Evolutionary conservation across 1,140 invertebrate genomes (phyloP).

Genomic region (Diuraphis noxia): DNA sequence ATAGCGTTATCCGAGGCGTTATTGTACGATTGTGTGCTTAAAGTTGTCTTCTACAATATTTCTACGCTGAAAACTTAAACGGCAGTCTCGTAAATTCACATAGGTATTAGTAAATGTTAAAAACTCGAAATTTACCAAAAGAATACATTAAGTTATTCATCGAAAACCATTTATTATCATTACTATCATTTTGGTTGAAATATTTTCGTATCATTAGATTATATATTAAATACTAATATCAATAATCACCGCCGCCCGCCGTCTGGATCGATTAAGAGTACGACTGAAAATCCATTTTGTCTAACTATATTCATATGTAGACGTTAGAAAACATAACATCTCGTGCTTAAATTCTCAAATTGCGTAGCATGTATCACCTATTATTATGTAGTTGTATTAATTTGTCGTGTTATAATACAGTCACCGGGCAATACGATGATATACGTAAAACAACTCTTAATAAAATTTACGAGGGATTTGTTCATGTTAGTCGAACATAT

Average conservation of each 20-base stretch:
- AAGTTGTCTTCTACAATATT: not conserved
- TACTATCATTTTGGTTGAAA: not conserved
- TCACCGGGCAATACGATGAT: not conserved
- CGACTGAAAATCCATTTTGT: not conserved
- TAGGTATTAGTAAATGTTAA: no score
- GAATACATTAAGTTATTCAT: not conserved
- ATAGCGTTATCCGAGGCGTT: no score
- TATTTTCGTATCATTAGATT: not conserved
- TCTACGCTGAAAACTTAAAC: not conserved
- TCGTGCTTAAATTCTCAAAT: not conserved
- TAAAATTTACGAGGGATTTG: not conserved
- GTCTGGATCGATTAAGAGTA: not conserved
- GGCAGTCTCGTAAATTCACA: not conserved
- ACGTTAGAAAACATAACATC: not conserved
- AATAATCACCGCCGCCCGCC: not conserved
- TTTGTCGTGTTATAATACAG: not conserved
- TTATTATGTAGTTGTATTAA: constrained; percentile 3
- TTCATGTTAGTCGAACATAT: not conserved
- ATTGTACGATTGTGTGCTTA: not conserved
- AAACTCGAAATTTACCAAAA: not conserved
- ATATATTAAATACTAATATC: not conserved
- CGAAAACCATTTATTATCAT: not conserved
- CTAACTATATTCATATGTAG: not conserved
- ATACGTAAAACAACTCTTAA: not conserved
- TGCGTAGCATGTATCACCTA: not conserved